Conservation (phyloP, 2,113 vertebrate genomes). For the Coturnix japonica region DNA sequence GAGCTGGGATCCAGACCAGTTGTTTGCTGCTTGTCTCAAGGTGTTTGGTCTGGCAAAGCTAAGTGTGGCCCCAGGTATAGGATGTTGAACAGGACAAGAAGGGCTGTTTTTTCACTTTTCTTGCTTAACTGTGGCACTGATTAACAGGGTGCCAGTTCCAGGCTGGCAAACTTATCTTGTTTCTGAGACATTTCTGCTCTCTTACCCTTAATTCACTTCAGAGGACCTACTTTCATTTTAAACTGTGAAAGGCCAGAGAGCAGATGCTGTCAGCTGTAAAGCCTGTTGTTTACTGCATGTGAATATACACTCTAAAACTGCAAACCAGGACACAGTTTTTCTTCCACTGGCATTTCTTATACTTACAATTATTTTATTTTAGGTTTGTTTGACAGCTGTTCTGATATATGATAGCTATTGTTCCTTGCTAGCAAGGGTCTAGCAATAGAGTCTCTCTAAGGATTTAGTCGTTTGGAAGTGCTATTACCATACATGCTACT, state of each 20-base stretch:
- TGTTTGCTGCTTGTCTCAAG: not conserved
- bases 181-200: not conserved
- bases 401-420: not conserved
- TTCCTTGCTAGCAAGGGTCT: not conserved
- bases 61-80: not conserved
- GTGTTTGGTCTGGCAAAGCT: rapidly evolving
- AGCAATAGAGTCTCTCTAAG: not conserved
- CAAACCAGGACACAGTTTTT: not conserved
- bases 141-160: not conserved
- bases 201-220: not conserved
- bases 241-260: not conserved
- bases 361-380: not conserved
- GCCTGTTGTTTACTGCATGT: not conserved
- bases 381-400: not conserved
- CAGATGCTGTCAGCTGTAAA: not conserved
- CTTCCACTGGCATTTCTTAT: not conserved
- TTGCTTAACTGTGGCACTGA: not conserved
- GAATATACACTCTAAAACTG: not conserved
- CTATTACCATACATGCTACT: not conserved
- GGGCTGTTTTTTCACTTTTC: not conserved
- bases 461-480: not conserved
- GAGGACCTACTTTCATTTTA: not conserved
- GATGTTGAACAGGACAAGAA: not conserved
- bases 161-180: not conserved
- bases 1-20: rapidly evolving